Percentiles rank a stretch among this genome's conserved stretches.
These are phyloP conservation scores for Trypoxylon attenuatum DNA, from an alignment of 2,888 invertebrate species.

Conservation along the genomic window DNA sequence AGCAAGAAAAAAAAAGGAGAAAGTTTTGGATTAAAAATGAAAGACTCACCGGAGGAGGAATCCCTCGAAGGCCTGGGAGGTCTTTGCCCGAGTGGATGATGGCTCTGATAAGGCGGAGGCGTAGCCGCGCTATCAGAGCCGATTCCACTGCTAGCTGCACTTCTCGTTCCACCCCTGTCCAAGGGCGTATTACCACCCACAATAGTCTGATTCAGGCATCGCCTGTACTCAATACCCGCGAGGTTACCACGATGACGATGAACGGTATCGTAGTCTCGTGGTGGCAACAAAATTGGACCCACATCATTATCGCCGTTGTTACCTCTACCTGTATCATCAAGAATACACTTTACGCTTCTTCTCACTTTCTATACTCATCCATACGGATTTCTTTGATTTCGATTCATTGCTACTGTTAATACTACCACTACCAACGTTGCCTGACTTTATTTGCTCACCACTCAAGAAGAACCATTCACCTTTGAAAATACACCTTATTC, in stretches of 20 bases:
- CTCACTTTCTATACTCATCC: no score
- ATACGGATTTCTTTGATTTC: no score
- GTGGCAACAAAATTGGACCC: slow-evolving; percentile 90
- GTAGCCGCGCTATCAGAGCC: slow-evolving; percentile 93
- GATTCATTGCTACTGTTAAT: no score
- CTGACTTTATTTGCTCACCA: no score
- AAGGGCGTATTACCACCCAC: slow-evolving; percentile 76
- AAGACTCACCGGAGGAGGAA: slow-evolving; percentile 71
- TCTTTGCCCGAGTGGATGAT: slow-evolving; percentile 67
- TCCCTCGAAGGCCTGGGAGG: slow-evolving; percentile 72
- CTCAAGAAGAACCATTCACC: no score
- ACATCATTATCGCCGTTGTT: slow-evolving; percentile 70
- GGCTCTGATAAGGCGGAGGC: slow-evolving; percentile 76
- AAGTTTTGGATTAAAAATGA: background rate
- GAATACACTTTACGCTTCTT: no score
- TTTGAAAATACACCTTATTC: no score
- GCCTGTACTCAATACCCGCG: slow-evolving; percentile 82
- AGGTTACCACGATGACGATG: slow-evolving; percentile 86
- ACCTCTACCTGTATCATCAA: slow-evolving; percentile 69
- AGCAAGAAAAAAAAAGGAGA: no score
- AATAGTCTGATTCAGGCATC: slow-evolving; percentile 84
- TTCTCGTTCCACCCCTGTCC: slow-evolving; percentile 73
- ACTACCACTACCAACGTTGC: no score
- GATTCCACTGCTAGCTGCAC: slow-evolving; percentile 91
- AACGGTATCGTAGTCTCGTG: slow-evolving; percentile 95